Evolutionary conservation across 2,797 vertebrate genomes (phyloP), one percentile per base, ranked within the genome.

Genomic region (Fundulus diaphanus): DNA sequence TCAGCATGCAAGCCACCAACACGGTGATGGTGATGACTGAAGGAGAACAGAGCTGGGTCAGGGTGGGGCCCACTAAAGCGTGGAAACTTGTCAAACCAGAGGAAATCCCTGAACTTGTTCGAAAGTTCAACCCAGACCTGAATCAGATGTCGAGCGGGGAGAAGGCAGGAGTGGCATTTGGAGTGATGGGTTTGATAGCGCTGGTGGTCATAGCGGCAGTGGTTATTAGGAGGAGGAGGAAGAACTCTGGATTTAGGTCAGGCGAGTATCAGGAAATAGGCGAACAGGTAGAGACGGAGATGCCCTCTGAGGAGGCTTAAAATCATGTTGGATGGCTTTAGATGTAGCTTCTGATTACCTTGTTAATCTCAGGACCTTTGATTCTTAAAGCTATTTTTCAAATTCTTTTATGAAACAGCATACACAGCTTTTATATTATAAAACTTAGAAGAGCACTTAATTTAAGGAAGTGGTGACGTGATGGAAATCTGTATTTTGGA

Each of bases 11-110:
- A 0, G 87, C 89, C 15, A 93, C 93, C 7, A 94, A 96, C 86
- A 97, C 96, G 0, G 93, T 97, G 0, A 82, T 96, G 52, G 96
- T 98, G 78, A 96, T 94, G 48, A 93, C 84, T 0, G 95, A 96
- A 1, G 93, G 92, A 4, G 91, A 92, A 0, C 92, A 61, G 22
- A 92, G 88, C 76, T 98, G 97, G 97, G 87, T 98, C 68, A 94
- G 94, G 89, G 91, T 97, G 0, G 80, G 89, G 22, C 76, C 91
- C 71, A 96, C 93, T 73, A 94, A 94, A 1, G 18, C 59, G 1
- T 99, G 97, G 97, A 95, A 91, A 83, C 73, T 93, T 42, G 96
- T 92, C 0, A 90, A 77, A 24, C 83, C 91, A 0, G 86, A 92
- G 3, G 96, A 98, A 31, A 65, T 94, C 3, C 74, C 63, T 12